Conservation (phyloP, 2,888 invertebrate species). For the Cryptosula pallasiana region DNA sequence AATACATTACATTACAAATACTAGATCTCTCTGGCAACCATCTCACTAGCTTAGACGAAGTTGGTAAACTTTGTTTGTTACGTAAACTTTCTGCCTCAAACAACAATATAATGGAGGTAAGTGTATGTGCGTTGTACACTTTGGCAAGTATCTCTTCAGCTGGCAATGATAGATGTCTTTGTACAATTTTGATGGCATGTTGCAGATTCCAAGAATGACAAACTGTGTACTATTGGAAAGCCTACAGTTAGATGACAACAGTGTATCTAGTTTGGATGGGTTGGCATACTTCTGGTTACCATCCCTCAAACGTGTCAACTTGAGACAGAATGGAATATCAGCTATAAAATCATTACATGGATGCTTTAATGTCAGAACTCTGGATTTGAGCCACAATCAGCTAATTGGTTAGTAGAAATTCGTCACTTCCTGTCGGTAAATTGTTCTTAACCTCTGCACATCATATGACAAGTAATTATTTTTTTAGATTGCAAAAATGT, state of each 20-base stretch:
- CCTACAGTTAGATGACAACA: slow-evolving; percentile 42
- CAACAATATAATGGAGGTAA: slow-evolving; percentile 44
- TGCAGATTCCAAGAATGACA: slow-evolving; percentile 39
- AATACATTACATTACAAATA: slow-evolving; percentile 39
- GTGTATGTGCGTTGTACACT: too few relatives aligned
- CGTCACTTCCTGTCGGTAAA: too few relatives aligned
- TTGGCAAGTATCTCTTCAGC: too few relatives aligned
- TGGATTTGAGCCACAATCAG: slow-evolving; percentile 37
- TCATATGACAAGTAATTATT: too few relatives aligned
- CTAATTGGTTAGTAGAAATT: slow-evolving; percentile 38
- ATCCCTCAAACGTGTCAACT: slow-evolving; percentile 33
- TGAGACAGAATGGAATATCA: slow-evolving; percentile 36
- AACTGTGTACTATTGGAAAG: slow-evolving; percentile 44
- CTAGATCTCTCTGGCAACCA: slow-evolving; percentile 45
- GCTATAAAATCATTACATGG: slow-evolving; percentile 15
- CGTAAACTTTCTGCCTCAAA: slow-evolving; percentile 35
- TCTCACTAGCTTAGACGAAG: slow-evolving; percentile 37
- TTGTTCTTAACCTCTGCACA: too few relatives aligned
- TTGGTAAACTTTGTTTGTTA: slow-evolving; percentile 40
- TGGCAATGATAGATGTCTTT: too few relatives aligned
- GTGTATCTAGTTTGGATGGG: slow-evolving; percentile 35
- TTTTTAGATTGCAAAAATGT: not conserved
- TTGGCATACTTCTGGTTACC: slow-evolving; percentile 40
- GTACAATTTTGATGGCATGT: too few relatives aligned
- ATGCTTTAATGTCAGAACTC: slow-evolving; percentile 12